These are phyloP conservation scores for Drosophila gaucha DNA, from an alignment of 2,888 invertebrate species.

Conservation along the genomic window DNA sequence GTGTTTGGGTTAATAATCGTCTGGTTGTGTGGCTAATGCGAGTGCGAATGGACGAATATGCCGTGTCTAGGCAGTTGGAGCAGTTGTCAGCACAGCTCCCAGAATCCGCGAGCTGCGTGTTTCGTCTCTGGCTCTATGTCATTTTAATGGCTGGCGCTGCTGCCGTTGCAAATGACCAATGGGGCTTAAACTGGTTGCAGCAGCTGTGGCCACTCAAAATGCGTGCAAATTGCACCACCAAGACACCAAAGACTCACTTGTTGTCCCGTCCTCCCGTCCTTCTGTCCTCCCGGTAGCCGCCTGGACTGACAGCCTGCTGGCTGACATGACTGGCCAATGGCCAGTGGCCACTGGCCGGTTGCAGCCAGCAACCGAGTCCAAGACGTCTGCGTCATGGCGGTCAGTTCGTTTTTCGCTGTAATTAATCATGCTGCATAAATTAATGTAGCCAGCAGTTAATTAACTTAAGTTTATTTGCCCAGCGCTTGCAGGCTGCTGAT, in stretches of 20 bases:
- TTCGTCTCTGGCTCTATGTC: conserved; percentile 66
- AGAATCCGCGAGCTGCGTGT: conserved; percentile 49
- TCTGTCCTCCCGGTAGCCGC: conserved; percentile 65
- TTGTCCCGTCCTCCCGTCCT: conserved; percentile 59
- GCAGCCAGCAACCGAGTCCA: too few species aligned
- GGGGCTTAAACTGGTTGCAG: conserved; percentile 73
- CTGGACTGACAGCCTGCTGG: conserved; percentile 59
- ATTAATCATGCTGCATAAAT: conserved; percentile 82
- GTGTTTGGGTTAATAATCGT: conserved; percentile 71
- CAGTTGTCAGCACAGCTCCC: conserved; percentile 28
- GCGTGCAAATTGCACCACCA: conserved; percentile 68
- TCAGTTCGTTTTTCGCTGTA: conserved; percentile 54
- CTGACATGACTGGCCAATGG: conserved; percentile 40
- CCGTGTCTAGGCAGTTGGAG: conserved; percentile 15
- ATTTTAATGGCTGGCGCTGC: conserved; percentile 77
- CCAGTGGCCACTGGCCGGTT: background rate
- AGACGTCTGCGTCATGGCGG: conserved; percentile 51
- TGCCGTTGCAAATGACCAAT: conserved; percentile 70
- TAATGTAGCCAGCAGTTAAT: conserved; percentile 83
- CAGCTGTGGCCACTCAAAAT: conserved; percentile 70
- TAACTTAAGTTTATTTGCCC: conserved; percentile 81
- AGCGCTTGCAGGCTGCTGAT: conserved; percentile 35
- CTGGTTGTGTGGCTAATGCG: conserved; percentile 27
- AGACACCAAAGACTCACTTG: conserved; percentile 38
- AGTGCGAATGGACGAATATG: conserved; percentile 5